Percentiles rank a stretch among this genome's conserved stretches.
Evolutionary conservation across 1,140 invertebrate genomes (phyloP).

Genomic region (Zaprionus vittiger): DNA sequence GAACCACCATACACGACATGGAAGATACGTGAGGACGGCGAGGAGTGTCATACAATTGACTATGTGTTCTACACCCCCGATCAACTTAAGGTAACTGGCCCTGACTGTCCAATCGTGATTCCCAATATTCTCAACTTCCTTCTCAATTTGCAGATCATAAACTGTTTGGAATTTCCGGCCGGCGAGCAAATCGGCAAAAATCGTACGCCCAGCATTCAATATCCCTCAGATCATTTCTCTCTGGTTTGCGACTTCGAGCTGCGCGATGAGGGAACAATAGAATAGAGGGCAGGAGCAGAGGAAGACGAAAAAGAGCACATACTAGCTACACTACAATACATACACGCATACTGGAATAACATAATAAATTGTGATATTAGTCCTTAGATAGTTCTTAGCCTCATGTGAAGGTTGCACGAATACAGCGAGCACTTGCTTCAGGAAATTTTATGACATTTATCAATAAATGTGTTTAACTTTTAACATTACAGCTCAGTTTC

Average conservation of each 20-base stretch:
- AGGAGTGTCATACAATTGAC: conserved; percentile 91
- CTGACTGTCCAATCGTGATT: background rate
- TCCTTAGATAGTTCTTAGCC: conserved; percentile 80
- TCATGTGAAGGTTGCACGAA: conserved; percentile 56
- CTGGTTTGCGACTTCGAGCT: conserved; percentile 89
- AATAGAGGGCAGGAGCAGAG: background rate
- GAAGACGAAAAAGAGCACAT: background rate
- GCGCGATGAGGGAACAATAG: conserved; percentile 50
- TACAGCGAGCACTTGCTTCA: conserved; percentile 48
- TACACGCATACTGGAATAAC: conserved; percentile 62
- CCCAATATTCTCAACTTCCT: background rate
- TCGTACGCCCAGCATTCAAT: conserved; percentile 88
- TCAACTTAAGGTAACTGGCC: conserved; percentile 83
- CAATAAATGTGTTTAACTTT: conserved; percentile 62
- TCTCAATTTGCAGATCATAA: conserved; percentile 84
- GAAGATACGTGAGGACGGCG: conserved; percentile 90
- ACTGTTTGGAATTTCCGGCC: conserved; percentile 88
- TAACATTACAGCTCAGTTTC: background rate
- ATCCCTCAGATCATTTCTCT: conserved; percentile 93
- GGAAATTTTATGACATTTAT: conserved; percentile 57
- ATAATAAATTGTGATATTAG: conserved; percentile 84
- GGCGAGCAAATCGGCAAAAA: conserved; percentile 88
- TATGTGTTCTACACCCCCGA: conserved; percentile 90
- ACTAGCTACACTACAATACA: conserved; percentile 10
- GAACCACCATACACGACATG: conserved; percentile 92